phyloP scores from a whole-genome alignment of 2,113 vertebrate genomes.

The Labeo rohita region DNA sequence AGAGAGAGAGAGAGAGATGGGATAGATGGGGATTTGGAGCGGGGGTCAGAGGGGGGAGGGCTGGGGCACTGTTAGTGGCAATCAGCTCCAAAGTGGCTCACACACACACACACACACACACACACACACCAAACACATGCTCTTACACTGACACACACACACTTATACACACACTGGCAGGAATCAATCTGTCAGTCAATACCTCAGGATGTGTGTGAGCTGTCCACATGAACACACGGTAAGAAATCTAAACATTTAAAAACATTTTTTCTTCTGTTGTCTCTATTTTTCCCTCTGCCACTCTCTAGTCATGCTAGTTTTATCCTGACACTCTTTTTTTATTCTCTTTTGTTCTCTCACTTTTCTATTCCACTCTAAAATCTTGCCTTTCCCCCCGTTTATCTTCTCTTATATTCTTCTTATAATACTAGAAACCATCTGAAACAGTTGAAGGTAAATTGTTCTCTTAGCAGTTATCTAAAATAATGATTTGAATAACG shows the following conservation, averaged over 20 bases:
- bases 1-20: conserved; percentile 69
- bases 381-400: not conserved
- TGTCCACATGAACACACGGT: conserved; percentile 64
- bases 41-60: conserved; percentile 54
- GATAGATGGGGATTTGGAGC: conserved; percentile 54
- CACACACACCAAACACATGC: conserved; percentile 60
- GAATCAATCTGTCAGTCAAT: conserved; percentile 70
- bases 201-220: conserved; percentile 71
- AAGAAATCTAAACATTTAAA: conserved; percentile 63
- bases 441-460: not conserved
- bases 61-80: conserved; percentile 69
- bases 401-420: not conserved
- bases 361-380: not conserved
- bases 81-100: conserved; percentile 69
- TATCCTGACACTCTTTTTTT: not conserved
- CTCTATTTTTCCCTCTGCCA: not conserved
- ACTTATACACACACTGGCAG: conserved; percentile 38
- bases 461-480: not conserved
- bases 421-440: not conserved
- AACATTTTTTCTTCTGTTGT: not conserved
- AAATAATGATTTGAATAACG: not conserved
- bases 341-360: not conserved
- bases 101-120: conserved; percentile 63
- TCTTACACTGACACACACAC: conserved; percentile 62
- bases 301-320: not conserved